Evolutionary conservation across 64 coral and sea anemone species (phyloP).

Genomic region (Montipora capricornis): DNA sequence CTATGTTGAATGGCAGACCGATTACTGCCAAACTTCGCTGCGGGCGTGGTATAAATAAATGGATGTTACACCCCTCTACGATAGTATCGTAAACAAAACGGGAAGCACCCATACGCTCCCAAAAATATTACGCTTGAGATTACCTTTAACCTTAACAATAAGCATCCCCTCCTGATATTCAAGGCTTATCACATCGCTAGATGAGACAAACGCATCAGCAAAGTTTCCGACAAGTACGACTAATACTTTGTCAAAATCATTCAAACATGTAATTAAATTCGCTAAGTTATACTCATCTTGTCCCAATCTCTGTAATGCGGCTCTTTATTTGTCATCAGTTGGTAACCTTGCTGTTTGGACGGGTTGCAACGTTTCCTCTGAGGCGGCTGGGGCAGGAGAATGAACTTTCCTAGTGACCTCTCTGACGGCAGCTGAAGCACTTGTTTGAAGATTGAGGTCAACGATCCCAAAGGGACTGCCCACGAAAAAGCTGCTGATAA

Average conservation of each 20-base stretch:
- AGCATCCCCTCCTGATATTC: not conserved
- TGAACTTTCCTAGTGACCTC: too few relatives aligned
- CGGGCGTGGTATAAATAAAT: conserved; percentile 38
- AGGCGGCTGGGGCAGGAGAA: too few relatives aligned
- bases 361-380: too few relatives aligned
- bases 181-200: not conserved
- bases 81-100: not conserved
- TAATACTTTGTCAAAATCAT: not conserved
- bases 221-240: not conserved
- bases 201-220: not conserved
- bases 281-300: too few relatives aligned
- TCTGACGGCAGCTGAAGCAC: too few relatives aligned
- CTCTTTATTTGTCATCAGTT: too few relatives aligned
- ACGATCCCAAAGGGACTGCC: conserved; percentile 49
- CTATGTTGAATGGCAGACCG: not conserved
- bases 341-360: too few relatives aligned
- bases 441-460: not conserved
- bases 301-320: too few relatives aligned
- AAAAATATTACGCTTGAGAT: conserved; percentile 1
- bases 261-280: not conserved
- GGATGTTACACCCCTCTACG: not conserved
- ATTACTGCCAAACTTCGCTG: conserved; percentile 31
- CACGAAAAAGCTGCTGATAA: conserved; percentile 36
- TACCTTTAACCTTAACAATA: not conserved
- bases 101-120: not conserved